phyloP scores from a whole-genome alignment of 1,140 invertebrate species.

The Atopsyche davidsoni region DNA sequence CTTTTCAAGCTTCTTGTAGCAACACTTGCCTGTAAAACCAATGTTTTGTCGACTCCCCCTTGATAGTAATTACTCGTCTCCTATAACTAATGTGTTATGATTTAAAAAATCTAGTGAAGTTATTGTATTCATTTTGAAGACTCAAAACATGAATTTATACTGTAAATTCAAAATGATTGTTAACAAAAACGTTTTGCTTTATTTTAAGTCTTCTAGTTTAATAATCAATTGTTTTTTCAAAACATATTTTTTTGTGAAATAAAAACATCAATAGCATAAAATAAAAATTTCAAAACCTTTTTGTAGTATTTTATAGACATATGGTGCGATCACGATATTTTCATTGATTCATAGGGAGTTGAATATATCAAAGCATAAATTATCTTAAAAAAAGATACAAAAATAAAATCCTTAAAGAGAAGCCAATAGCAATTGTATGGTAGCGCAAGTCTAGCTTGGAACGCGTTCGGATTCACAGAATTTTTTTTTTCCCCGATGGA shows the following conservation, averaged over 20 bases:
- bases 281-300: background rate
- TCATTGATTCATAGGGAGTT: no score
- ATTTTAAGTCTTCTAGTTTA: no score
- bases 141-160: background rate
- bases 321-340: no score
- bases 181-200: no score
- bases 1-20: no score
- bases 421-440: background rate
- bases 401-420: background rate
- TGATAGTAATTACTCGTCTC: background rate
- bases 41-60: background rate
- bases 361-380: background rate
- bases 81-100: background rate
- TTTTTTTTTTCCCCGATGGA: no score
- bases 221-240: no score
- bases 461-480: background rate
- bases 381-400: background rate
- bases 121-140: background rate
- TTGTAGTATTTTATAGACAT: background rate
- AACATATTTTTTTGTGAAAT: background rate
- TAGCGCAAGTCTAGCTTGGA: background rate
- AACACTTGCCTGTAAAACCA: no score
- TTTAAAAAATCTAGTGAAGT: background rate
- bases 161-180: background rate
- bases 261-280: background rate